Evolutionary conservation across 2,113 vertebrate species (phyloP).

Genomic region (Xenopus tropicalis): DNA sequence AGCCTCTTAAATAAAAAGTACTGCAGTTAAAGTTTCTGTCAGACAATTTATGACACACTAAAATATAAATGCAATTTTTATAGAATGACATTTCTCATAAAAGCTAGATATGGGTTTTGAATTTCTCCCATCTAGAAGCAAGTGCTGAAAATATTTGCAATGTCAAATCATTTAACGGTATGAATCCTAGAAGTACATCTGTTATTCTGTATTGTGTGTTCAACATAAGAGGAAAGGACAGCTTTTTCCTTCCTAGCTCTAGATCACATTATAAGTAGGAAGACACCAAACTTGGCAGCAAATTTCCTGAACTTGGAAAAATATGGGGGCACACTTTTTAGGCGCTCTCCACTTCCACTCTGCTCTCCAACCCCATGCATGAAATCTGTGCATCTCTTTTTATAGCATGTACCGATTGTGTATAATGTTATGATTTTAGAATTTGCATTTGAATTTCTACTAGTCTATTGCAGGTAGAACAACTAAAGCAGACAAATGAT

Average conservation of each 20-base stretch:
- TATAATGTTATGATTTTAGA: no score
- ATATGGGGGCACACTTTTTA: no score
- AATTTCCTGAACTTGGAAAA: no score
- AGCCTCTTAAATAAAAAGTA: slow-evolving; percentile 57
- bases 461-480: no score
- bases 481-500: no score
- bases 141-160: slow-evolving; percentile 50
- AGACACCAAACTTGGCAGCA: no score
- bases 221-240: slow-evolving; percentile 21
- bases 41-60: slow-evolving; percentile 52
- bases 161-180: slow-evolving; percentile 48
- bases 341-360: no score
- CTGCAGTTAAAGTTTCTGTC: slow-evolving; percentile 51
- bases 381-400: no score
- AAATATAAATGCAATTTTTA: slow-evolving; percentile 58
- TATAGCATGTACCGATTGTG: no score
- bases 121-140: slow-evolving; percentile 56
- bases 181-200: slow-evolving; percentile 38
- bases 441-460: no score
- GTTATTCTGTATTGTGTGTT: slow-evolving; percentile 25
- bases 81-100: slow-evolving; percentile 57
- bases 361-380: no score
- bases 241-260: slow-evolving; percentile 12
- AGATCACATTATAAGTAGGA: slow-evolving; percentile 17
- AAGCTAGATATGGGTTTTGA: slow-evolving; percentile 51